Percentiles rank a stretch among this genome's conserved stretches.
Conservation (phyloP, 2,113 vertebrate species). For the Octodon degus region DNA sequence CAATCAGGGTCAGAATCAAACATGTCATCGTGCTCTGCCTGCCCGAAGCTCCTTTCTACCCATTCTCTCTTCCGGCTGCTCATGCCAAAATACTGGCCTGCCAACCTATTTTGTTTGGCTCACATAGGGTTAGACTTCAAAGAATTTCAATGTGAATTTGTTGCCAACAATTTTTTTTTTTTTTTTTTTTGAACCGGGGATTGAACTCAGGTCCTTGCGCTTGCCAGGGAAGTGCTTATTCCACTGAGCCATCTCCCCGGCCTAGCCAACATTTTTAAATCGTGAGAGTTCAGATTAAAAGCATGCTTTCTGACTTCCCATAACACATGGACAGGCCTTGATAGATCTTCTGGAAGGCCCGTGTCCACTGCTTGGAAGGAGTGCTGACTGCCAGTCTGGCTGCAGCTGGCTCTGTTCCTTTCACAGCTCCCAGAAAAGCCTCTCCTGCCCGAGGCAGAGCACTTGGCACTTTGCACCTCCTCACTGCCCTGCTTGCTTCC, state of each 20-base stretch:
- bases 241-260: too few relatives aligned
- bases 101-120: background rate
- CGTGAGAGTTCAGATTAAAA: background rate
- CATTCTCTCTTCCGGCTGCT: background rate
- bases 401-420: background rate
- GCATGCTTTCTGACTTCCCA: background rate
- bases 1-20: background rate
- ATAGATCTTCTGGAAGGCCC: background rate
- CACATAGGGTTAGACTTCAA: background rate
- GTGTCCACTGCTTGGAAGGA: background rate
- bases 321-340: background rate
- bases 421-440: background rate
- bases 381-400: background rate
- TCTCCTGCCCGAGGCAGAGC: background rate
- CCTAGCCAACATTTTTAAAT: background rate
- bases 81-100: background rate
- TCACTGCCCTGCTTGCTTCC: background rate
- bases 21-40: fast-evolving
- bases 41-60: background rate
- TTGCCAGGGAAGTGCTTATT: too few relatives aligned
- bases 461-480: background rate
- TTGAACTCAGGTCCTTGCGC: too few relatives aligned
- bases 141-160: background rate
- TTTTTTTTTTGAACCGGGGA: too few relatives aligned
- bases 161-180: background rate